phyloP scores from a whole-genome alignment of 2,113 vertebrate species.

The Pyxicephalus adspersus region DNA sequence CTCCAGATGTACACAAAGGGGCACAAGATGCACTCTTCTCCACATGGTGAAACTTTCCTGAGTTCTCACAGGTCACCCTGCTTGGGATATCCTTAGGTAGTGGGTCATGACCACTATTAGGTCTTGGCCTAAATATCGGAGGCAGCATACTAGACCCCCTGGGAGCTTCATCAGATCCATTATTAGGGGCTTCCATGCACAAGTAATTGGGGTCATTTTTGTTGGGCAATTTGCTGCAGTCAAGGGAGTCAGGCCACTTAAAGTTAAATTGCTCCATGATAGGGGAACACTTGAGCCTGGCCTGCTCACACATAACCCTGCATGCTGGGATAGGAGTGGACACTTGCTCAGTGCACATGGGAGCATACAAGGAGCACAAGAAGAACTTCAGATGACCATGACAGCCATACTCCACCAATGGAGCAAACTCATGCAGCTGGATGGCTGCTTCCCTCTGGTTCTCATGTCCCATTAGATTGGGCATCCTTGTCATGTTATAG shows the following conservation, averaged over 20 bases:
- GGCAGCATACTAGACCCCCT: constrained; percentile 86
- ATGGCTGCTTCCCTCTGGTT: constrained; percentile 87
- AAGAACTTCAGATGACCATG: constrained; percentile 94
- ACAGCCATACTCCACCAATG: constrained; percentile 87
- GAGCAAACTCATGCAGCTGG: constrained; percentile 89
- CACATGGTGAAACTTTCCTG: constrained; percentile 94
- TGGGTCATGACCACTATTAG: constrained; percentile 76
- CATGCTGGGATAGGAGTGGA: constrained; percentile 95
- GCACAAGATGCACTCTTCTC: constrained; percentile 93
- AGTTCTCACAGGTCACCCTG: constrained; percentile 81
- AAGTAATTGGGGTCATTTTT: constrained; percentile 96
- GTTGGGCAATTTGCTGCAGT: constrained; percentile 90
- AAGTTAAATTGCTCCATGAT: constrained; percentile 95
- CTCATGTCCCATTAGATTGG: constrained; percentile 89
- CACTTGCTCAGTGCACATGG: constrained; percentile 98
- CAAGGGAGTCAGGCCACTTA: constrained; percentile 91
- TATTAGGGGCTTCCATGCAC: constrained; percentile 97
- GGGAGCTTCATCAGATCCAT: constrained; percentile 85
- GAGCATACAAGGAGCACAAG: constrained; percentile 93
- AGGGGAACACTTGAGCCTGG: constrained; percentile 89
- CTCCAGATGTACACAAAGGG: constrained; percentile 85
- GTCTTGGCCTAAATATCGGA: constrained; percentile 82
- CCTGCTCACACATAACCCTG: constrained; percentile 95
- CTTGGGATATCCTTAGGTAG: constrained; percentile 73
- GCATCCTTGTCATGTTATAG: constrained; percentile 96